Evolutionary conservation across 2,113 vertebrate species (phyloP).

Genomic region (Platanista minor): DNA sequence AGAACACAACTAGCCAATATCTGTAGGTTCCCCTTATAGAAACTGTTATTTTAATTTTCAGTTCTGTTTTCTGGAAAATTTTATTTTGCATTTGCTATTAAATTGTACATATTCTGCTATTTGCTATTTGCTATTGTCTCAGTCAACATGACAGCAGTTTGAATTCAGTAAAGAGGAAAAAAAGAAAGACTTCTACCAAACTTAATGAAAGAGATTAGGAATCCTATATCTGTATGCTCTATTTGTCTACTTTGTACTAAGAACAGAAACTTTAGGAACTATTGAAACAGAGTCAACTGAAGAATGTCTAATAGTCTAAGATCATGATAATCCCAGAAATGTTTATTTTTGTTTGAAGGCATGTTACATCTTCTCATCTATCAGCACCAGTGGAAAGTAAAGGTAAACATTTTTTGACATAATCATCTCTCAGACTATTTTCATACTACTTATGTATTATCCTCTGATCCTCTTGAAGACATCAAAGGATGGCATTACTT

Average conservation of each 20-base stretch:
- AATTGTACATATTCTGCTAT: too few species aligned
- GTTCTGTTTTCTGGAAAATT: not conserved
- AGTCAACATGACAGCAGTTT: not conserved
- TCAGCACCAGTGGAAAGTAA: not conserved
- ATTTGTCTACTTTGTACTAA: not conserved
- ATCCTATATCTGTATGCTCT: not conserved
- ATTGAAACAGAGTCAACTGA: not conserved
- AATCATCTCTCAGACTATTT: not conserved
- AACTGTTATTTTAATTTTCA: not conserved
- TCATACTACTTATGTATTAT: not conserved
- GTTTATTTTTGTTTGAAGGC: not conserved
- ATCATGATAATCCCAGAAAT: not conserved
- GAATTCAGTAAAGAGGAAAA: not conserved
- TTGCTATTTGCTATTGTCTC: not conserved
- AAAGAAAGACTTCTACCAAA: not conserved
- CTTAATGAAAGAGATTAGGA: not conserved
- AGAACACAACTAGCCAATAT: not conserved
- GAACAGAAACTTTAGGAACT: not conserved
- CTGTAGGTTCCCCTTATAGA: not conserved
- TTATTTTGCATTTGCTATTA: too few species aligned
- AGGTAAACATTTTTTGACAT: not conserved
- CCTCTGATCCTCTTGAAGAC: not conserved
- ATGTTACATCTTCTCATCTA: not conserved
- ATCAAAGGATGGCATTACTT: not conserved
- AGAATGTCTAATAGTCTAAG: not conserved